Percentiles rank a stretch among this genome's conserved stretches.
Conservation (phyloP, 2,113 vertebrate species). For the Pleuronectes platessa region DNA sequence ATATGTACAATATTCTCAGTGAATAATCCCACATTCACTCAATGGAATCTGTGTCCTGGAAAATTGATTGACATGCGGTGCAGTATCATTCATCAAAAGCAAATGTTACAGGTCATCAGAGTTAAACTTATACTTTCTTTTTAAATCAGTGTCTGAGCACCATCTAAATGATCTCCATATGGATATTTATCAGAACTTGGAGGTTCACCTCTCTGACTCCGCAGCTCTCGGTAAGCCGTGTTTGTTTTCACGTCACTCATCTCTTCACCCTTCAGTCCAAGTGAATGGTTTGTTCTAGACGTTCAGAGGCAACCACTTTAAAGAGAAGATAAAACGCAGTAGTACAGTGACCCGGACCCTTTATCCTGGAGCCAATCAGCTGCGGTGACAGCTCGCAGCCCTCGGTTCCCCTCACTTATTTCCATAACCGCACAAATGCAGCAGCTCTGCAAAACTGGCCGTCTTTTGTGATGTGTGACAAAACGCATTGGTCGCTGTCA, state of each 20-base stretch:
- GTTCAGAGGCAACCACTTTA: conserved; percentile 19
- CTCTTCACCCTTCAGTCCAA: conserved; percentile 13
- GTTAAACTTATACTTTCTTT: not conserved
- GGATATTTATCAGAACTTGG: not conserved
- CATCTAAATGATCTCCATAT: not conserved
- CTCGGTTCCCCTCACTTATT: conserved; percentile 47
- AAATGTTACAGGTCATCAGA: too few species aligned
- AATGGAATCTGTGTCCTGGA: not conserved
- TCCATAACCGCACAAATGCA: conserved; percentile 58
- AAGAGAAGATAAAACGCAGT: not conserved
- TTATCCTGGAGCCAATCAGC: conserved; percentile 42
- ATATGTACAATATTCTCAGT: too few species aligned
- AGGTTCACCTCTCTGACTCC: not conserved
- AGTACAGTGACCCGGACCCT: conserved; percentile 33
- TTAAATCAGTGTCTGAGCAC: not conserved
- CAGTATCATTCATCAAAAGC: too few species aligned
- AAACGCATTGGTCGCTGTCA: conserved; percentile 51
- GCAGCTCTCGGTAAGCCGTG: conserved; percentile 11
- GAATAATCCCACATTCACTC: not conserved
- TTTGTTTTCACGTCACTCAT: not conserved
- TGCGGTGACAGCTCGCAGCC: conserved; percentile 31
- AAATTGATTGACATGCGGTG: too few species aligned
- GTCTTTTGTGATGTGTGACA: conserved; percentile 68
- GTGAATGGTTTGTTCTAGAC: conserved; percentile 6
- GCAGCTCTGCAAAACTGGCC: conserved; percentile 51